Conservation (phyloP, 1,140 invertebrate genomes). For the Neodiprion virginianus region DNA sequence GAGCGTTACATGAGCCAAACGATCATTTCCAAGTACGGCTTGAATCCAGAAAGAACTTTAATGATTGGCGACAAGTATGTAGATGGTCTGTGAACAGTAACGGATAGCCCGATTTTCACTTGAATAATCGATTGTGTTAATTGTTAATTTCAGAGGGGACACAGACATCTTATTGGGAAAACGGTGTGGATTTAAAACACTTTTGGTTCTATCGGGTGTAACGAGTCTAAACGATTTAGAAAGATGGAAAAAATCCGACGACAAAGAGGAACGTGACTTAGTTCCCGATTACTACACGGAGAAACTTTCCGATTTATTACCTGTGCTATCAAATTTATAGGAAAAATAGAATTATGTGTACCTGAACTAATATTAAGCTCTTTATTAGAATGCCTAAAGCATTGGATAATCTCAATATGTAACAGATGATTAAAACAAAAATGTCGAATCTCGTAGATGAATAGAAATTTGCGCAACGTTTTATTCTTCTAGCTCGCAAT, state of each 20-base stretch:
- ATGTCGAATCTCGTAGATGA: too few species aligned
- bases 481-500: too few species aligned
- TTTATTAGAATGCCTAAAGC: too few species aligned
- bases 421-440: too few species aligned
- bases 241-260: slow-evolving; percentile 60
- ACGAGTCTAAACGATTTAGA: slow-evolving; percentile 73
- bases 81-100: background rate
- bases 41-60: slow-evolving; percentile 79
- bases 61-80: slow-evolving; percentile 91
- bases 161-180: slow-evolving; percentile 89
- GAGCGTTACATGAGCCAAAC: slow-evolving; percentile 62
- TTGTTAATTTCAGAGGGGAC: slow-evolving; percentile 68
- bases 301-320: slow-evolving; percentile 68
- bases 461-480: too few species aligned
- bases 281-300: slow-evolving; percentile 80
- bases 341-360: too few species aligned
- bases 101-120: slow-evolving; percentile 5
- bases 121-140: slow-evolving; percentile 1
- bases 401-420: too few species aligned
- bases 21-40: slow-evolving; percentile 67
- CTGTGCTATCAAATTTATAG: background rate
- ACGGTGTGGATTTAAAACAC: slow-evolving; percentile 81
- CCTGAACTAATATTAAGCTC: too few species aligned
- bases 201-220: slow-evolving; percentile 84
- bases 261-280: slow-evolving; percentile 67